Evolutionary conservation across 2,113 vertebrate species (phyloP).

Genomic region (Paramisgurnus dabryanus): DNA sequence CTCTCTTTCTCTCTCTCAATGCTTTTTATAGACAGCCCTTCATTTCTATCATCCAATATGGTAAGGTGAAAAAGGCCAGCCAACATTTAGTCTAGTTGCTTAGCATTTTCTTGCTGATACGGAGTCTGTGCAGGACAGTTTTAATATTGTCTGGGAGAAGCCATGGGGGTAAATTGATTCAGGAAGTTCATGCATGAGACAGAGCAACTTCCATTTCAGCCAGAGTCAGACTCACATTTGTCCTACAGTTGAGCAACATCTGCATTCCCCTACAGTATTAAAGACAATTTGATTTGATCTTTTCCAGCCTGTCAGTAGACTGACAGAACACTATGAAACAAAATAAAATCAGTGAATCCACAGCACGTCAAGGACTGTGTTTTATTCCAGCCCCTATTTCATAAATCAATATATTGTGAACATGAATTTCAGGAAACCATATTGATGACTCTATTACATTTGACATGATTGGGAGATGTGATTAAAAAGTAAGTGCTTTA

Average conservation of each 20-base stretch:
- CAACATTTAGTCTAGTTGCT: neutral
- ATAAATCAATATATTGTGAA: neutral
- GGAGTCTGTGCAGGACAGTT: constrained; percentile 1
- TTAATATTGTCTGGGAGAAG: constrained; percentile 14
- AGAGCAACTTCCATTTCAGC: constrained; percentile 21
- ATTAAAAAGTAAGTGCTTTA: too few relatives aligned
- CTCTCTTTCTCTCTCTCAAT: too few relatives aligned
- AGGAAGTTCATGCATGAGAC: constrained; percentile 32
- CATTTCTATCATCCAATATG: neutral
- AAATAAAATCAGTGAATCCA: constrained; percentile 56
- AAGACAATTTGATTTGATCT: constrained; percentile 79
- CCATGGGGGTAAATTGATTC: constrained; percentile 38
- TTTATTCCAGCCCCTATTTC: constrained; percentile 4
- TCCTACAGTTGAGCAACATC: constrained; percentile 27
- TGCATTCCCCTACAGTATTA: constrained; percentile 70
- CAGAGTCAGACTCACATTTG: constrained; percentile 21
- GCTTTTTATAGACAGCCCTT: constrained; percentile 8
- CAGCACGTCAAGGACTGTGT: constrained; percentile 58
- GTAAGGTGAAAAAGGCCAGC: constrained; percentile 4
- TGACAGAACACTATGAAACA: constrained; percentile 63
- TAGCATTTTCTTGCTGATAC: neutral
- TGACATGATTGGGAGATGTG: neutral
- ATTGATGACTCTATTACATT: constrained; percentile 10
- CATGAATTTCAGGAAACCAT: neutral
- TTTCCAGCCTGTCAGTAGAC: constrained; percentile 59